Evolutionary conservation across 2,888 invertebrate species (phyloP).

Genomic region (Gortyna flavago): DNA sequence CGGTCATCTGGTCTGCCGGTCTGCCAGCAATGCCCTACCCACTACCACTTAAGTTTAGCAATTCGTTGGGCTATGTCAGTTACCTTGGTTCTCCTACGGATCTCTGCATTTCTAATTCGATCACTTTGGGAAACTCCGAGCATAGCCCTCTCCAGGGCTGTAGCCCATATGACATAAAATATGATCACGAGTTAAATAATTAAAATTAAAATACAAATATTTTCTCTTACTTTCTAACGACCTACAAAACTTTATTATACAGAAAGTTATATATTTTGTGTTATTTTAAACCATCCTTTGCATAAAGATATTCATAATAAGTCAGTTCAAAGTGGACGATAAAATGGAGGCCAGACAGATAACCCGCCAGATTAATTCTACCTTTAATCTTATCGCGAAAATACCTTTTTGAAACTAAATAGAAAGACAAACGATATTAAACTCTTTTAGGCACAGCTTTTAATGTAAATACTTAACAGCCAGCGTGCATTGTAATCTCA

Average conservation of each 20-base stretch:
- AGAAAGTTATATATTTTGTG: conserved; percentile 38
- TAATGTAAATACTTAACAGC: too few relatives aligned
- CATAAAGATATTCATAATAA: conserved; percentile 55
- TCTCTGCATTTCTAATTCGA: background rate
- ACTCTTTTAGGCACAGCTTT: background rate
- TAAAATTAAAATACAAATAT: conserved; percentile 6
- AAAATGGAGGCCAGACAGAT: conserved; percentile 36
- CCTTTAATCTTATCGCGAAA: conserved; percentile 26
- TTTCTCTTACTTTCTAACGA: conserved; percentile 8
- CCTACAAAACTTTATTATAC: conserved; percentile 31
- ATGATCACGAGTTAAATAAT: background rate
- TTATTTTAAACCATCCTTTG: conserved; percentile 40
- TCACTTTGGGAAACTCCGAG: background rate
- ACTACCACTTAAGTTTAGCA: background rate
- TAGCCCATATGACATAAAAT: background rate
- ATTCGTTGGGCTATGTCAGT: background rate
- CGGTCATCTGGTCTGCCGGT: background rate
- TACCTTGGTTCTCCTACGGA: background rate
- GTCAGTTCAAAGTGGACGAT: conserved; percentile 38
- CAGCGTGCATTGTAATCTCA: background rate
- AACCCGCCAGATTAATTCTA: conserved; percentile 40
- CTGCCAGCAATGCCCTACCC: background rate
- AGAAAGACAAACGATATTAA: conserved; percentile 13
- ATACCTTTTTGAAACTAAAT: conserved; percentile 14
- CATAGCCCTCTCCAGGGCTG: background rate